Evolutionary conservation across 2,888 invertebrate species (phyloP).

Genomic region (Pocota personata): DNA sequence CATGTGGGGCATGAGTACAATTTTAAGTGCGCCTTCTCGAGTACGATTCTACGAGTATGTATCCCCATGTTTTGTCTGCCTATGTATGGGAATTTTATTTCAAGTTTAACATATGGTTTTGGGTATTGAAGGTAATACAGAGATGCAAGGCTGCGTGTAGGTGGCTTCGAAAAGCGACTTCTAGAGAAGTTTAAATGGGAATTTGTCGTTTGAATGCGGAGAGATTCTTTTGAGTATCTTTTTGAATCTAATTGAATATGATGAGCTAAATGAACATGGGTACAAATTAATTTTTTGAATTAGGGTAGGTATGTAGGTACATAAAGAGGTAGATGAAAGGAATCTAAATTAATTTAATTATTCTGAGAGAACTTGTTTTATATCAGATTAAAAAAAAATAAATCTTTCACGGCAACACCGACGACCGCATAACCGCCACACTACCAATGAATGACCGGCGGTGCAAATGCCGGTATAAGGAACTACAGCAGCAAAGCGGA

Average conservation of each 20-base stretch:
- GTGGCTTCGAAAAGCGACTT: not conserved
- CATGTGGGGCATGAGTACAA: constrained; percentile 34
- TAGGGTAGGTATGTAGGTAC: no score
- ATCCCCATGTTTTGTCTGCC: not conserved
- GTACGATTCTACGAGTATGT: not conserved
- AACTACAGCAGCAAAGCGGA: no score
- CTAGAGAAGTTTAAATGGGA: constrained; percentile 1
- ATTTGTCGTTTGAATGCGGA: not conserved
- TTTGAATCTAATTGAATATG: not conserved
- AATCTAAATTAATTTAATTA: no score
- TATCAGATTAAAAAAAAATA: no score
- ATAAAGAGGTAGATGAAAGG: no score
- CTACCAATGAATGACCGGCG: no score
- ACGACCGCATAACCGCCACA: no score
- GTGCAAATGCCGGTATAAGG: no score
- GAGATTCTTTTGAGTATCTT: not conserved
- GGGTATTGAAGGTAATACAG: not conserved
- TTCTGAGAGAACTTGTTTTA: no score
- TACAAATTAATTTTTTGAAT: not conserved
- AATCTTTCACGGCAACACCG: no score
- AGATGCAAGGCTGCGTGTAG: not conserved
- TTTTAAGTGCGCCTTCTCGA: constrained; percentile 24
- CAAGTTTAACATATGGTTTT: constrained; percentile 45
- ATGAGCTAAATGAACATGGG: not conserved
- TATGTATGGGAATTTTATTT: constrained; percentile 42